phyloP scores from a whole-genome alignment of 2,797 vertebrate genomes.

The Rousettus madagascariensis region DNA sequence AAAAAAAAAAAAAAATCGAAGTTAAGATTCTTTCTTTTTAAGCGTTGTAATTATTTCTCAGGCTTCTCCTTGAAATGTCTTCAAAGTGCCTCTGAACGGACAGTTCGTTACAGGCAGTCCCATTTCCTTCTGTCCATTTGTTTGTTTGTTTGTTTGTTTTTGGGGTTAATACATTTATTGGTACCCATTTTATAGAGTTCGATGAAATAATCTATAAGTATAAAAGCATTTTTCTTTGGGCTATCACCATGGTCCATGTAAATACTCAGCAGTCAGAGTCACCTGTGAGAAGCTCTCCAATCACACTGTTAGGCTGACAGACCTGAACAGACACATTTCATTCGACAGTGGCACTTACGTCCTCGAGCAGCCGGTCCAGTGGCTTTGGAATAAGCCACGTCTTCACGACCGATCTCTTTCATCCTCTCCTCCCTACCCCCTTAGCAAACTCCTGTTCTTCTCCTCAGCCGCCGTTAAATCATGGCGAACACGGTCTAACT shows the following conservation, averaged over 20 bases:
- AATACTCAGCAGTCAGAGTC: constrained; percentile 78
- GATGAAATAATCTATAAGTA: constrained; percentile 82
- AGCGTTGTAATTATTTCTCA: constrained; percentile 85
- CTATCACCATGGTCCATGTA: constrained; percentile 80
- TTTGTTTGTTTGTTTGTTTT: no score
- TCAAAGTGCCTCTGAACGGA: constrained; percentile 76
- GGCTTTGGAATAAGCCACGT: constrained; percentile 76
- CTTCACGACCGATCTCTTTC: neutral
- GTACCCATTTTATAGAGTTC: constrained; percentile 82
- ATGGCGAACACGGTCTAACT: fast-evolving
- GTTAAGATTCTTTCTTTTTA: constrained; percentile 82
- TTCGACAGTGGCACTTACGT: constrained; percentile 74
- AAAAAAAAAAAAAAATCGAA: constrained; percentile 84
- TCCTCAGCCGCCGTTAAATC: neutral
- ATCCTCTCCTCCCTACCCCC: neutral
- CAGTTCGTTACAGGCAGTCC: no score
- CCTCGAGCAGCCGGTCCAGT: constrained; percentile 74
- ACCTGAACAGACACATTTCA: constrained; percentile 71
- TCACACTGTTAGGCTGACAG: constrained; percentile 70
- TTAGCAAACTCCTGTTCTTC: neutral
- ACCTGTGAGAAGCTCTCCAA: constrained; percentile 69
- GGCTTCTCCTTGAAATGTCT: constrained; percentile 82
- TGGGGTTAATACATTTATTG: constrained; percentile 79
- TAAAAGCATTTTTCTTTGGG: constrained; percentile 79
- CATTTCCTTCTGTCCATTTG: no score